Conservation (phyloP, 2,113 vertebrate species). For the Leiothrix lutea region DNA sequence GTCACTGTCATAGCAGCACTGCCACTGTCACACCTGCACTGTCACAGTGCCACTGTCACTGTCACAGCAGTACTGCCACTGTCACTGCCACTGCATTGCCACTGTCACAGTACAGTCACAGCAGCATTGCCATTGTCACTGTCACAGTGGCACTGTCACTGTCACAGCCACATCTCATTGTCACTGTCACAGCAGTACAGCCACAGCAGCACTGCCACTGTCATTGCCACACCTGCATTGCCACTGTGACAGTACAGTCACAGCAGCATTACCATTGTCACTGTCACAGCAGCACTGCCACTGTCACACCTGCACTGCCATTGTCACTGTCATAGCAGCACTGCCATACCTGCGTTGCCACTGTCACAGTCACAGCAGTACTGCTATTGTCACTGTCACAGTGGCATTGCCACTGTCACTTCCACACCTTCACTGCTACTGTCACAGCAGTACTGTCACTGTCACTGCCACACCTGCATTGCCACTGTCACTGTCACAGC, state of each 20-base stretch:
- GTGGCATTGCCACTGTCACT: no score
- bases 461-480: neutral
- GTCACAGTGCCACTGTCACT: neutral
- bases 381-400: accelerated
- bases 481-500: neutral
- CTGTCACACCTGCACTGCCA: neutral
- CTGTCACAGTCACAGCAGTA: neutral
- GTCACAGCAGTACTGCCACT: neutral
- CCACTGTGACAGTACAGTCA: no score
- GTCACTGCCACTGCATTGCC: no score
- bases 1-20: neutral
- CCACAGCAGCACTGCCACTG: neutral
- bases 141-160: neutral
- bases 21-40: neutral
- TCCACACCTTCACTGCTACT: no score
- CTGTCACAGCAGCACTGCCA: no score
- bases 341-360: neutral
- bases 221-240: neutral
- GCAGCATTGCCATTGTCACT: neutral
- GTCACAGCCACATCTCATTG: neutral
- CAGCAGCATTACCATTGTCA: neutral
- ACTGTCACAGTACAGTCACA: neutral
- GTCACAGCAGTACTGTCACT: no score
- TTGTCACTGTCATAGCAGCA: no score
- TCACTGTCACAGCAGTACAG: neutral